Evolutionary conservation across 1,140 invertebrate genomes (phyloP), one percentile per base, ranked within the genome.

Genomic region (Drosophila ficusphila): DNA sequence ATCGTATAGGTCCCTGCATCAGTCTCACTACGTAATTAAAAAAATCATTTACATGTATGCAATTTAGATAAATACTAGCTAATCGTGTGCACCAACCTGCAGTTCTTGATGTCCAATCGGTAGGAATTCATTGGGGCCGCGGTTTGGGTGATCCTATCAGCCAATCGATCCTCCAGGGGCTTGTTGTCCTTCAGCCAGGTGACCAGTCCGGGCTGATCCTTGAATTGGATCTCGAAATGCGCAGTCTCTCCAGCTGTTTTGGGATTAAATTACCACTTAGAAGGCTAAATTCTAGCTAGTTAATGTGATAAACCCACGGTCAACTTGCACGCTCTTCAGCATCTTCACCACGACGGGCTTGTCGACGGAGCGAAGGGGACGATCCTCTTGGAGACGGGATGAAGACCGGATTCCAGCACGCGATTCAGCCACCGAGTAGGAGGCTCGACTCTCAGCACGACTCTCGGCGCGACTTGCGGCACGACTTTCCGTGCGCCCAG

Each of bases 1-100:
- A 97, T 97, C 0, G 97, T 98, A 90, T 99, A 99, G 16, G 97
- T 94, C 11, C 98, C 98, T 2, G 94, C 94, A 92, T 99, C 98
- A 29, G 94, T 94, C 52, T 96, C 95, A 16, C 93, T 92, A 46
- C n/a, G n/a, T n/a, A n/a, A n/a, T n/a, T n/a, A n/a, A n/a, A n/a
- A n/a, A n/a, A n/a, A n/a, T n/a, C n/a, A n/a, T n/a, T n/a, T n/a
- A 1, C 14, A 12, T 25, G 6, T 12, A 14, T n/a, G 4, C 25
- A 8, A 23, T 7, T 44, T 25, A 25, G 7, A 7, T 14, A n/a
- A n/a, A n/a, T n/a, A n/a, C n/a, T n/a, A n/a, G n/a, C n/a, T n/a
- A n/a, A n/a, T n/a, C n/a, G n/a, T n/a, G n/a, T n/a, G n/a, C n/a
- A 23, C 65, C 0, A 2, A 91, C 90, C 93, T 93, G 53, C 96